Evolutionary conservation across 2,797 vertebrate species (phyloP), one percentile per base, ranked within the genome.

Genomic region (Ctenochaetus hawaiiensis): DNA sequence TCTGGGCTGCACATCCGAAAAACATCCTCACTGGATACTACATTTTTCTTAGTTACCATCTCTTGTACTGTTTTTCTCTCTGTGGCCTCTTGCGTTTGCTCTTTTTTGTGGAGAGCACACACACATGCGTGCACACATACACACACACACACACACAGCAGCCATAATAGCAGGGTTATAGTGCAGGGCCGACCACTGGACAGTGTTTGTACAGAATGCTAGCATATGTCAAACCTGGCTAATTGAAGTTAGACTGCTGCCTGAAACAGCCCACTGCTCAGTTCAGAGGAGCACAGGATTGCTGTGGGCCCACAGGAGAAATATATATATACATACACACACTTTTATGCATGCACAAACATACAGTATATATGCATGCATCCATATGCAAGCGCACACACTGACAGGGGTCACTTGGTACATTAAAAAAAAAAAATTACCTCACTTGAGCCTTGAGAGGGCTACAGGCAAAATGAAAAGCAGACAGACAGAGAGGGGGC

Each of bases 171-270:
- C 81, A 86, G 88, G 85, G 88, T 91, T 83, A 84, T 80, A 88
- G 87, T 83, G 82, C 84, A 77, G 82, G 83, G 72, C 79, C 61
- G 23, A 87, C 88, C 90, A 60, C 92, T 91, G 86, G 89, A 91
- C 87, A 89, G 86, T 92, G 86, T 94, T 94, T 91, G 89, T 70
- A 87, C 94, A 92, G 91, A 93, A 93, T 72, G 86, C 89, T 92
- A 85, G 90, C 92, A 92, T 84, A 93, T 93, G 93, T 94, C 92
- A 88, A 84, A 89, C 83, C 84, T 85, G 83, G 86, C 89, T 92
- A 90, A 83, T 90, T 92, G 92, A 92, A 89, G 80, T 85, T 89
- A 90, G 89, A 91, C 92, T 87, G 45, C 90, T 90, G 89, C 86
- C 82, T 86, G 73, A 88, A 93, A 92, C 88, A 86, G 90, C 88